Evolutionary conservation across 2,797 vertebrate species (phyloP).

Genomic region (Danio jaintianensis): DNA sequence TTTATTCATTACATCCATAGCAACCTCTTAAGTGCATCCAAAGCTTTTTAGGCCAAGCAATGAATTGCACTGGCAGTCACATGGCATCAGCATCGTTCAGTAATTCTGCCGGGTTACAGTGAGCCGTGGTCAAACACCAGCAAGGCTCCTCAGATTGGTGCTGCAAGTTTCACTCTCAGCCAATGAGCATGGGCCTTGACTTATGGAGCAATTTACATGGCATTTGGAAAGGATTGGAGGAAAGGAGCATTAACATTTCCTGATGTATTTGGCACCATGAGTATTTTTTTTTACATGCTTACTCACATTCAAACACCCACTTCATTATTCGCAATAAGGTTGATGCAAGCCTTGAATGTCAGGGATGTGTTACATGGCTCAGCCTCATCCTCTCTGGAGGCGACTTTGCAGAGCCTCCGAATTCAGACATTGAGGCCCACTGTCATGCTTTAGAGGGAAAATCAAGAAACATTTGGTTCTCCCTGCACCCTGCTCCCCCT

Average conservation of each 20-base stretch:
- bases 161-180: constrained; percentile 16
- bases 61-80: constrained; percentile 62
- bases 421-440: constrained; percentile 38
- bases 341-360: constrained; percentile 37
- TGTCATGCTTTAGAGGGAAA: constrained; percentile 53
- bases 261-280: constrained; percentile 47
- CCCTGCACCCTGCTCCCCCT: constrained; percentile 21
- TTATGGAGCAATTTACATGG: constrained; percentile 50
- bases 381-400: constrained; percentile 39
- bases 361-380: constrained; percentile 36
- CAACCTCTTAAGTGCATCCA: constrained; percentile 63
- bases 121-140: constrained; percentile 35
- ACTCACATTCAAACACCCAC: too few species aligned
- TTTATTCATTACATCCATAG: constrained; percentile 66
- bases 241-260: constrained; percentile 35
- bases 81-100: constrained; percentile 47
- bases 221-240: constrained; percentile 48
- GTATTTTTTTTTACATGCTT: background rate
- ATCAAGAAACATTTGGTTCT: constrained; percentile 48
- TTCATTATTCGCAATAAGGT: background rate
- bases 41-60: constrained; percentile 64
- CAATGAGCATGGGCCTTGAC: constrained; percentile 43
- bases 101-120: constrained; percentile 56
- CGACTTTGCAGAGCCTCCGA: constrained; percentile 35
- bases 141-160: constrained; percentile 34